Evolutionary conservation across 2,888 invertebrate species (phyloP).

Genomic region (Cryptus armator): DNA sequence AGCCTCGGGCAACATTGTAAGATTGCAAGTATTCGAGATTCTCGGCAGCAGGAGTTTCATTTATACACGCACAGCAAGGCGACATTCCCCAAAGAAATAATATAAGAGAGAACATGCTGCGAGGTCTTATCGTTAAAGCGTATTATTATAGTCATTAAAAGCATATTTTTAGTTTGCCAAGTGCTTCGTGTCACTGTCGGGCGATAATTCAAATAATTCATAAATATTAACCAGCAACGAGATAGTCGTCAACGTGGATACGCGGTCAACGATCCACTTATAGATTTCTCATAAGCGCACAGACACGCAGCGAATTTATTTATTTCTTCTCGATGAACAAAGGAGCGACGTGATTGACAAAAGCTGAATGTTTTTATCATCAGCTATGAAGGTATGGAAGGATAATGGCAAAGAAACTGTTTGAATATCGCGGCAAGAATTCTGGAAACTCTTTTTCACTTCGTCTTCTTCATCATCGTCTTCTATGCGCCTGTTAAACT

Average conservation of each 20-base stretch:
- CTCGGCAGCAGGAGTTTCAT: slow-evolving; percentile 4
- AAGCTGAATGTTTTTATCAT: not conserved
- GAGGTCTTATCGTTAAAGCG: slow-evolving; percentile 3
- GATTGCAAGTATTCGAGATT: slow-evolving; percentile 54
- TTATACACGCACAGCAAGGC: not conserved
- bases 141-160: slow-evolving; percentile 12
- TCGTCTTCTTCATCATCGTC: not conserved
- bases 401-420: not conserved
- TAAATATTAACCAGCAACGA: slow-evolving; percentile 20
- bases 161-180: not conserved
- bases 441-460: not conserved
- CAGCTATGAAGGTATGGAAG: not conserved
- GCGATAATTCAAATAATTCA: slow-evolving; percentile 40
- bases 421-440: not conserved
- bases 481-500: not conserved
- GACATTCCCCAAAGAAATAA: slow-evolving; percentile 21
- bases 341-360: not conserved
- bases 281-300: slow-evolving; percentile 2
- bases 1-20: slow-evolving; percentile 39
- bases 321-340: not conserved
- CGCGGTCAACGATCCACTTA: slow-evolving; percentile 21
- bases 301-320: not conserved
- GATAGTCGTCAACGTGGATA: not conserved
- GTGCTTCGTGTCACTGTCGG: slow-evolving; percentile 28
- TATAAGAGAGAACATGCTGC: not conserved